These are phyloP conservation scores for Hyperoplus lanceolatus DNA, from an alignment of 2,797 vertebrate genomes.

Conservation along the genomic window DNA sequence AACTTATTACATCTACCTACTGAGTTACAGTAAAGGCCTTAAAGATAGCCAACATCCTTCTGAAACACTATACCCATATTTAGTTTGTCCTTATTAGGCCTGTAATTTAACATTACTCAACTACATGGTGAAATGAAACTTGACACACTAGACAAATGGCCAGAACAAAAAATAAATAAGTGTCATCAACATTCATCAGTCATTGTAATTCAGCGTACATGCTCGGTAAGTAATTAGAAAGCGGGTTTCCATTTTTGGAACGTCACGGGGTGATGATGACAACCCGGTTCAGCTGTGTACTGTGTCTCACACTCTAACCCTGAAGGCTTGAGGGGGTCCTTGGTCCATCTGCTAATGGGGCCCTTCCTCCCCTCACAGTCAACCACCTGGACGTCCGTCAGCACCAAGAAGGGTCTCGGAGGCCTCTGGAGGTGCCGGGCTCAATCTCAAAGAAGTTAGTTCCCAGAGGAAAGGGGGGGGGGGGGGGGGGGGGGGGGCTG, in stretches of 20 bases:
- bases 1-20: background rate
- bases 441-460: conserved; percentile 33
- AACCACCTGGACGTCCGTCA: conserved; percentile 79
- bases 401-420: conserved; percentile 29
- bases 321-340: conserved; percentile 48
- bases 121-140: conserved; percentile 12
- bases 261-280: conserved; percentile 55
- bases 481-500: background rate
- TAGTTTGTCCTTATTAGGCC: background rate
- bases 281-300: conserved; percentile 72
- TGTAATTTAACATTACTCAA: conserved; percentile 5
- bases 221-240: conserved; percentile 42
- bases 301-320: conserved; percentile 59
- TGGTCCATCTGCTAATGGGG: conserved; percentile 70
- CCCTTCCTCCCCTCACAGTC: conserved; percentile 58
- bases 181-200: conserved; percentile 18
- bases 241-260: conserved; percentile 38
- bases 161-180: too few species aligned
- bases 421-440: conserved; percentile 47
- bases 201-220: conserved; percentile 17
- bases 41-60: background rate
- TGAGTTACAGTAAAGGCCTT: background rate
- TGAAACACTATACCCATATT: background rate
- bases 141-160: background rate
- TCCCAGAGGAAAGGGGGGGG: conserved; percentile 43